A percentile compares a stretch with the other conserved stretches of the same genome.
phyloP scores from a whole-genome alignment of 1,140 invertebrate genomes.

The Lepidurus apus region DNA sequence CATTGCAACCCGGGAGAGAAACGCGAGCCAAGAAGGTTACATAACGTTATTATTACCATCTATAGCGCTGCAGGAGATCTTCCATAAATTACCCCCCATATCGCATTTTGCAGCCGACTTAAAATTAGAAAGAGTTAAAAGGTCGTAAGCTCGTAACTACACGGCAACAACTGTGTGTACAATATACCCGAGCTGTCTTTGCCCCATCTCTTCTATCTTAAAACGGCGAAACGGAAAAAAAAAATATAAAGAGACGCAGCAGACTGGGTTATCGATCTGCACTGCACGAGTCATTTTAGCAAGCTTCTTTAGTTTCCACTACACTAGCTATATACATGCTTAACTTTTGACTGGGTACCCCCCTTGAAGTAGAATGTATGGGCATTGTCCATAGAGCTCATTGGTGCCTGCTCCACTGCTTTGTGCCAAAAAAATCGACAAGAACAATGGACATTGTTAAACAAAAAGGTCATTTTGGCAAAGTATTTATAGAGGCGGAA shows the following conservation, averaged over 20 bases:
- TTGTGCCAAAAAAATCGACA: background rate
- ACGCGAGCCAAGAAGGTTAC: background rate
- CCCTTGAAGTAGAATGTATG: too few species aligned
- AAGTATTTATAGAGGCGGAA: background rate
- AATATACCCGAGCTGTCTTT: too few species aligned
- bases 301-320: too few species aligned
- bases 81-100: slow-evolving; percentile 8
- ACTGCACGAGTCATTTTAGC: too few species aligned
- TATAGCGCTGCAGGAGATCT: background rate
- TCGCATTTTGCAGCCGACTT: background rate
- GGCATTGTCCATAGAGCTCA: too few species aligned
- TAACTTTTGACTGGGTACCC: too few species aligned
- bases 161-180: background rate
- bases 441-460: background rate
- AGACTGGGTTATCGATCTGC: too few species aligned
- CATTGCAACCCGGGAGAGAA: slow-evolving; percentile 1
- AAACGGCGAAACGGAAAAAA: too few species aligned
- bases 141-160: background rate
- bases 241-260: too few species aligned
- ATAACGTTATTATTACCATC: slow-evolving; percentile 11
- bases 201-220: too few species aligned
- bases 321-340: too few species aligned
- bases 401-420: background rate
- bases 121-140: slow-evolving; percentile 10
- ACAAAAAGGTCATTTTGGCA: background rate